Evolutionary conservation across 2,113 vertebrate genomes (phyloP), one percentile per base, ranked within the genome.

Genomic region (Felis chaus): DNA sequence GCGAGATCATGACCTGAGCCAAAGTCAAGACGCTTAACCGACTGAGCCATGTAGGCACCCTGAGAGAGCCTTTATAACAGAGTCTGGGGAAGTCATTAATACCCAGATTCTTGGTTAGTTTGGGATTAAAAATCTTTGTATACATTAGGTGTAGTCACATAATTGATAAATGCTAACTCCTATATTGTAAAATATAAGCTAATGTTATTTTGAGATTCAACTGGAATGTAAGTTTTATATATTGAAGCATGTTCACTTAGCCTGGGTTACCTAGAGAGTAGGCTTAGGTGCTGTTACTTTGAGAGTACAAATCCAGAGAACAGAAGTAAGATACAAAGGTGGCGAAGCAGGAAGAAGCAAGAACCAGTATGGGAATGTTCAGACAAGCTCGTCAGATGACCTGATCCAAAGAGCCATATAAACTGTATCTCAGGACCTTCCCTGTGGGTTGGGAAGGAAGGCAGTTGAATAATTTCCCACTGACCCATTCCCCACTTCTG

Each of bases 201-300:
- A 33, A 21, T 96, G 19, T 21, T 61, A 74, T 96, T 87, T 94
- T 96, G 92, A 96, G 33, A 79, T 84, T 85, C 12, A 5, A 68
- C 2, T 63, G 39, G 45, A 94, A 39, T 27, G 33, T 94, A 65
- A 69, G 89, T 53, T 96, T 65, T 76, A n/a, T 73, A 55, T 33
- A 68, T 4, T 48, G 79, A 45, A 78, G 48, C 4, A 33, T 7
- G 55, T 7, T 57, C 33, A 89, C 39, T 71, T 65, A 27, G 36
- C 36, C 33, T 55, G 19, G 4, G 5, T 41, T 94, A 61, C 78
- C 10, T 74, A 33, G 36, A 88, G 19, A 65, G 31, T 3, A 80
- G 73, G 31, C 2, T 41, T 84, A 4, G 27, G 11, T 48, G 29
- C 50, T 82, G 23, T 55, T 71, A 39, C 41, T 94, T 94, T 61